Evolutionary conservation across 2,888 invertebrate species (phyloP).

Genomic region (Macrostomum cliftonense): DNA sequence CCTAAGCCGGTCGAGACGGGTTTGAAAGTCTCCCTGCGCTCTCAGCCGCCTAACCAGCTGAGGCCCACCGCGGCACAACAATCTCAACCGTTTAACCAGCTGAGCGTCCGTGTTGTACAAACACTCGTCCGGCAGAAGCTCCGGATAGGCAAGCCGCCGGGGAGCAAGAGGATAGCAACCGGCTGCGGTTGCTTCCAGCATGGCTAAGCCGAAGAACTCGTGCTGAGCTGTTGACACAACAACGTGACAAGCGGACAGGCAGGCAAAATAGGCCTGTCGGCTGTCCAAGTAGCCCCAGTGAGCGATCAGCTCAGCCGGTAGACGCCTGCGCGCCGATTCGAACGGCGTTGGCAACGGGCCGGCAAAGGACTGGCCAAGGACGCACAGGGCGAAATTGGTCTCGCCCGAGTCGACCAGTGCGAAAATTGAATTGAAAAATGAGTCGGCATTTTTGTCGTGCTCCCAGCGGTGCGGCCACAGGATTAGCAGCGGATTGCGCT

Average conservation of each 20-base stretch:
- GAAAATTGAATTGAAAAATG: constrained; percentile 43
- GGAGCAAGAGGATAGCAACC: constrained; percentile 55
- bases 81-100: constrained; percentile 13
- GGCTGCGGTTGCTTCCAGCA: constrained; percentile 52
- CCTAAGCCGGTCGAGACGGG: no score
- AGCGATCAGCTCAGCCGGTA: constrained; percentile 15
- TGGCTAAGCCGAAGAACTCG: constrained; percentile 57
- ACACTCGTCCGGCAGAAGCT: constrained; percentile 45
- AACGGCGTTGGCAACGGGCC: constrained; percentile 38
- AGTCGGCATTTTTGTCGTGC: constrained; percentile 54
- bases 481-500: constrained; percentile 40
- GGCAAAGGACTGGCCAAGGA: constrained; percentile 46
- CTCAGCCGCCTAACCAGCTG: no score
- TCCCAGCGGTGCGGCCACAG: constrained; percentile 63
- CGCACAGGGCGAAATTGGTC: constrained; percentile 44
- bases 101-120: constrained; percentile 16
- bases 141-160: constrained; percentile 51
- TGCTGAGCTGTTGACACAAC: constrained; percentile 54
- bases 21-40: no score
- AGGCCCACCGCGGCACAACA: constrained; percentile 7
- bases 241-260: constrained; percentile 46
- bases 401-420: constrained; percentile 36
- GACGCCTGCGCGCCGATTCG: neutral
- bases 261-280: constrained; percentile 45
- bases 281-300: constrained; percentile 46